Percentiles rank a stretch among this genome's conserved stretches.
Conservation (phyloP, 1,140 invertebrate genomes). For the Sitobion miscanthi region DNA sequence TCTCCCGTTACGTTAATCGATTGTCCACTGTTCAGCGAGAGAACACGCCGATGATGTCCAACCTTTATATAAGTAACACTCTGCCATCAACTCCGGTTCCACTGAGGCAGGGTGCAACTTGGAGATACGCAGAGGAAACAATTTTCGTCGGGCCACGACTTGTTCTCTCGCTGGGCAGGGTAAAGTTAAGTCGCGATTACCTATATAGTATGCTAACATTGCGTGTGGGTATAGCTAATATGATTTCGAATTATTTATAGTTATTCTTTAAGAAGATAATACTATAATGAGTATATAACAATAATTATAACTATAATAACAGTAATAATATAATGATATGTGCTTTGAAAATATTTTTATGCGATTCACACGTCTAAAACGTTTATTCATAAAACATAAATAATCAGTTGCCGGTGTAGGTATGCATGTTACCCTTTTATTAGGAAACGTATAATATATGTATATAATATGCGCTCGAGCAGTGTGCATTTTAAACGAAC, state of each 20-base stretch:
- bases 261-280: neutral
- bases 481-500: neutral
- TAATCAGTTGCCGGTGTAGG: neutral
- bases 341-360: neutral
- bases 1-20: too few species aligned
- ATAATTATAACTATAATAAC: neutral
- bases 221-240: neutral
- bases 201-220: neutral
- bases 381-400: neutral
- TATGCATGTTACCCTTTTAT: neutral
- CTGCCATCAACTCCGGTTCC: too few species aligned
- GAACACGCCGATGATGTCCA: too few species aligned
- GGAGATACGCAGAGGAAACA: too few species aligned
- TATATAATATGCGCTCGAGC: neutral
- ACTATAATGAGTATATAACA: neutral
- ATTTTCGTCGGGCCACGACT: too few species aligned
- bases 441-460: neutral
- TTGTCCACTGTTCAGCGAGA: too few species aligned
- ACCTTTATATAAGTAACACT: too few species aligned
- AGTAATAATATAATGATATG: neutral
- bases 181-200: too few species aligned
- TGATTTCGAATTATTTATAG: neutral
- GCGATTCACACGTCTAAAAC: neutral
- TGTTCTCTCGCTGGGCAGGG: too few species aligned
- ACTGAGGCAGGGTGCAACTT: too few species aligned